These are phyloP conservation scores for Danaus melanippus DNA, from an alignment of 1,140 invertebrate genomes.

Conservation along the genomic window DNA sequence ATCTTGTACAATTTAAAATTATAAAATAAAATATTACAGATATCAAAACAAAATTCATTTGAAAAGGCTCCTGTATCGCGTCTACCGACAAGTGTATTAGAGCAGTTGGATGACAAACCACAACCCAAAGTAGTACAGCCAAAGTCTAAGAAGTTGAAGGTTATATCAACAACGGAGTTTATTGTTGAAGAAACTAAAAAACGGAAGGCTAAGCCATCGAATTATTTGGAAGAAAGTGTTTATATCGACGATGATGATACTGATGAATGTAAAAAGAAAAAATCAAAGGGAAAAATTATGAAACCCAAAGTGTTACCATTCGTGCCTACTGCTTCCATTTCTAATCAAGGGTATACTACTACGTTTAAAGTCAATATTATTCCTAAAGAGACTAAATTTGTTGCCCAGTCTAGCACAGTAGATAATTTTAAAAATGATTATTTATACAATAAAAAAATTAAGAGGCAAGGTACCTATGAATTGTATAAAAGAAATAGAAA, in stretches of 20 bases:
- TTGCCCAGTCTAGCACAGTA: conserved; percentile 35
- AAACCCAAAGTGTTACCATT: conserved; percentile 58
- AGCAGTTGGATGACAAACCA: conserved; percentile 44
- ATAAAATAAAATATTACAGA: conserved; percentile 24
- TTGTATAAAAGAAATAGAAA: conserved; percentile 50
- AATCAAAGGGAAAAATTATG: conserved; percentile 32
- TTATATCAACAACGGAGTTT: conserved; percentile 48
- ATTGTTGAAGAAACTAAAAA: conserved; percentile 40
- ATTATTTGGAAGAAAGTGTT: conserved; percentile 58
- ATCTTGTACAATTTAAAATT: neutral
- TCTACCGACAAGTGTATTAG: conserved; percentile 38
- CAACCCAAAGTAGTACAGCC: conserved; percentile 12
- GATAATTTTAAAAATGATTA: conserved; percentile 45
- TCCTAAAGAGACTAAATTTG: conserved; percentile 40
- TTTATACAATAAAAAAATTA: conserved; percentile 42
- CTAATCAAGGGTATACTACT: conserved; percentile 50
- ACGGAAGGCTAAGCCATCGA: conserved; percentile 49
- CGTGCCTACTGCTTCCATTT: conserved; percentile 47
- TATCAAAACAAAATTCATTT: conserved; percentile 35
- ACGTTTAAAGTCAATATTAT: conserved; percentile 52
- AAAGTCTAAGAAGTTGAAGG: conserved; percentile 30
- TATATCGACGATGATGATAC: conserved; percentile 44
- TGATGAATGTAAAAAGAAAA: conserved; percentile 21
- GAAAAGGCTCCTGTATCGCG: conserved; percentile 41
- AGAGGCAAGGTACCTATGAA: conserved; percentile 45